phyloP scores from a whole-genome alignment of 2,888 invertebrate species.

The Acrobasis suavella region DNA sequence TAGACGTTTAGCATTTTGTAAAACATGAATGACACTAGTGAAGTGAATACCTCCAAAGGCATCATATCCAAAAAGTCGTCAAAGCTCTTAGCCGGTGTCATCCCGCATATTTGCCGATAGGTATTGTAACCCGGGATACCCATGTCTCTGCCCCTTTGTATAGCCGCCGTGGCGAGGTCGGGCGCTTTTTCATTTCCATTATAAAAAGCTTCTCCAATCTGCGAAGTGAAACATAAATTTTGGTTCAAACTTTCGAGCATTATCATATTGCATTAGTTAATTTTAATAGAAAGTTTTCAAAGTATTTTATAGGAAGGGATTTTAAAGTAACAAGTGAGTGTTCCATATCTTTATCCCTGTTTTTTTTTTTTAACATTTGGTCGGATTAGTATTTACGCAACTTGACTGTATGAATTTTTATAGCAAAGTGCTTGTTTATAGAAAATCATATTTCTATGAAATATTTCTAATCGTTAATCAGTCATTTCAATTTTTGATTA shows the following conservation, averaged over 20 bases:
- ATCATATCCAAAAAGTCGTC: constrained; percentile 61
- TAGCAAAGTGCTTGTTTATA: no score
- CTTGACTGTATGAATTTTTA: no score
- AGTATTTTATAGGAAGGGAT: constrained; percentile 9
- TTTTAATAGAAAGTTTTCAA: constrained; percentile 18
- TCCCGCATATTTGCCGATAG: constrained; percentile 57
- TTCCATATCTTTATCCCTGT: background rate
- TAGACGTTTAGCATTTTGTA: background rate
- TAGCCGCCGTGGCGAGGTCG: constrained; percentile 54
- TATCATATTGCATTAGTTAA: constrained; percentile 21
- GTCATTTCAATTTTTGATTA: no score
- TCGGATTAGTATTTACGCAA: no score
- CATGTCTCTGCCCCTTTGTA: constrained; percentile 64
- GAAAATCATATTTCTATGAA: no score
- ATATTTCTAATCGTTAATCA: no score
- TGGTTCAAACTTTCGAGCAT: constrained; percentile 26
- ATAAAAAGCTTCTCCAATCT: constrained; percentile 62
- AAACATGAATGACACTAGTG: constrained; percentile 18
- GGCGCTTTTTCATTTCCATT: constrained; percentile 53
- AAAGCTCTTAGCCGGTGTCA: constrained; percentile 54
- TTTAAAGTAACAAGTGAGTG: constrained; percentile 4
- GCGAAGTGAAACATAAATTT: constrained; percentile 19
- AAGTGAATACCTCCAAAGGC: constrained; percentile 53
- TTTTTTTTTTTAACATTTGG: no score
- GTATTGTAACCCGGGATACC: constrained; percentile 63